Evolutionary conservation across 53 echinoderm and acorn worm species (phyloP).

Genomic region (Holothuria scabra): DNA sequence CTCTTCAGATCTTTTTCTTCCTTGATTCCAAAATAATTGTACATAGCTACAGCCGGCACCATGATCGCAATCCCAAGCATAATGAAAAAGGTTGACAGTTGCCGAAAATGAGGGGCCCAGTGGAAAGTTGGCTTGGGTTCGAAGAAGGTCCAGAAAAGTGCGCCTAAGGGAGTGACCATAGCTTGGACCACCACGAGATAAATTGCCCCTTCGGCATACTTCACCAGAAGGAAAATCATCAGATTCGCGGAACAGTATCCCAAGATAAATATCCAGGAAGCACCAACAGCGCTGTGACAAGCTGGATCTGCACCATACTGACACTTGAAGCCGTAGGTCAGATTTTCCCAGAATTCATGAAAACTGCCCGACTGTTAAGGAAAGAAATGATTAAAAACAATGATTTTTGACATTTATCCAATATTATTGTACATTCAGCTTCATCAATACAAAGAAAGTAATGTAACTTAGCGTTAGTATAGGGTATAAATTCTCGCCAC

Average conservation of each 20-base stretch:
- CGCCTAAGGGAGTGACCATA: slow-evolving; percentile 82
- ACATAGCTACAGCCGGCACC: slow-evolving; percentile 89
- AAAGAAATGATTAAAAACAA: not conserved
- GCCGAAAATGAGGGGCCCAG: slow-evolving; percentile 80
- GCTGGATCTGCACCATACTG: slow-evolving; percentile 69
- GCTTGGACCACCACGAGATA: slow-evolving; percentile 90
- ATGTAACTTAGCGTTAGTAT: too few relatives aligned
- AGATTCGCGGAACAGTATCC: slow-evolving; percentile 83
- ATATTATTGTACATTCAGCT: too few relatives aligned
- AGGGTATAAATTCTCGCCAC: too few relatives aligned
- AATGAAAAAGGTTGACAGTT: slow-evolving; percentile 74
- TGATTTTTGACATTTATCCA: too few relatives aligned
- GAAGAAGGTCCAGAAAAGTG: slow-evolving; percentile 90
- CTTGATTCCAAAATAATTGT: slow-evolving; percentile 79
- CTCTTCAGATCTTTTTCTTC: slow-evolving; percentile 46
- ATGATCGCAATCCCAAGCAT: slow-evolving; percentile 72
- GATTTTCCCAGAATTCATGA: slow-evolving; percentile 67
- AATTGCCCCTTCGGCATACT: slow-evolving; percentile 92
- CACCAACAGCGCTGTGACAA: slow-evolving; percentile 69
- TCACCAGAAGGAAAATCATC: slow-evolving; percentile 84
- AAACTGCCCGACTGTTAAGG: slow-evolving; percentile 63
- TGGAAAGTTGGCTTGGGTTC: slow-evolving; percentile 63
- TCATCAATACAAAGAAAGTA: too few relatives aligned
- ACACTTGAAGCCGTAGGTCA: slow-evolving; percentile 72
- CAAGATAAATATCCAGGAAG: slow-evolving; percentile 77